A percentile compares a stretch with the other conserved stretches of the same genome.
Conservation (phyloP, 1,140 invertebrate species). For the Drosophila carrolli region DNA sequence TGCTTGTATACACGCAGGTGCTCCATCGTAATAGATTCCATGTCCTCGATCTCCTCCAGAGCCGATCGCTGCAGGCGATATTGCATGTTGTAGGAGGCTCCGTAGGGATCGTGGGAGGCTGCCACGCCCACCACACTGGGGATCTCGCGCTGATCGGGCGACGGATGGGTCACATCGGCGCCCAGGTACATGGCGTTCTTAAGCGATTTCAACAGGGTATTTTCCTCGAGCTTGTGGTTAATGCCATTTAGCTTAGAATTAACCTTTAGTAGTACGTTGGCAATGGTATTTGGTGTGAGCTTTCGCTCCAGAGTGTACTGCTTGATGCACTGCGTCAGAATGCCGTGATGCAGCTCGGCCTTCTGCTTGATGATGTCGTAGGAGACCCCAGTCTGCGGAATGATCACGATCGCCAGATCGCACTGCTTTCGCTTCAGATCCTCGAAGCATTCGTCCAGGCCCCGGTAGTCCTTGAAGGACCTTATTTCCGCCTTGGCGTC, state of each 20-base stretch:
- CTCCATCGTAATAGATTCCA: constrained; percentile 88
- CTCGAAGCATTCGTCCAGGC: constrained; percentile 42
- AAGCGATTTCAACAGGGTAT: constrained; percentile 22
- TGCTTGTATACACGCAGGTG: constrained; percentile 85
- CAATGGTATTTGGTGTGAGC: constrained; percentile 83
- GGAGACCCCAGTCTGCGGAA: constrained; percentile 85
- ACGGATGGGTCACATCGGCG: constrained; percentile 95
- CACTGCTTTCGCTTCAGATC: constrained; percentile 49
- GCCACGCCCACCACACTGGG: constrained; percentile 95
- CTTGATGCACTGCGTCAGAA: constrained; percentile 94
- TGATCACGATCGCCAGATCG: constrained; percentile 85
- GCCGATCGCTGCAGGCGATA: constrained; percentile 88
- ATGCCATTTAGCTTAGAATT: constrained; percentile 93
- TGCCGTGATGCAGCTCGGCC: constrained; percentile 90
- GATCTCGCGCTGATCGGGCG: constrained; percentile 88
- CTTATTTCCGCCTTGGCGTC: constrained; percentile 33
- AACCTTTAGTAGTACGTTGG: constrained; percentile 93
- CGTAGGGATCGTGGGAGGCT: constrained; percentile 88
- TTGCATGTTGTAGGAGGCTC: constrained; percentile 89
- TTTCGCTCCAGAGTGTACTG: constrained; percentile 85
- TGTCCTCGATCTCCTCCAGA: constrained; percentile 91
- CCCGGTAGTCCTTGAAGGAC: constrained; percentile 21
- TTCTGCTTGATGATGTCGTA: constrained; percentile 89
- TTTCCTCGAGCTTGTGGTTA: constrained; percentile 88
- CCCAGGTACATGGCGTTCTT: constrained; percentile 89